Conservation (phyloP, 92 coral and sea anemone species). For the Epizoanthus ramosus region DNA sequence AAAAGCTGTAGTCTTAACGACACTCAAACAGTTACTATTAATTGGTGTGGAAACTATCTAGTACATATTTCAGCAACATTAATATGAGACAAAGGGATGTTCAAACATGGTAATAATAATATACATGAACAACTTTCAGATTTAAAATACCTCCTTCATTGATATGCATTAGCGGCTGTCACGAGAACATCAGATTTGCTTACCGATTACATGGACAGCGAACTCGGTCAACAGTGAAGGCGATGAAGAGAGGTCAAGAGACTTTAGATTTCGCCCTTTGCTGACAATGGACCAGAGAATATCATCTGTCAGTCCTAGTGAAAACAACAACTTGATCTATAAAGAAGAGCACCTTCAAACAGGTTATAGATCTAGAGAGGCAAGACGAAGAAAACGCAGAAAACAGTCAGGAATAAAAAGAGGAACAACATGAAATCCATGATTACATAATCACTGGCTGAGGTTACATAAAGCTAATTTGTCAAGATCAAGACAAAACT, state of each 20-base stretch:
- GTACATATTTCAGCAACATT: too few species aligned
- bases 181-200: not conserved
- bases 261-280: constrained; percentile 75
- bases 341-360: not conserved
- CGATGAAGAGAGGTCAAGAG: constrained; percentile 88
- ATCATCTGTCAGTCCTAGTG: constrained; percentile 89
- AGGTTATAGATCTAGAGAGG: constrained; percentile 10
- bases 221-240: constrained; percentile 84
- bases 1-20: too few species aligned
- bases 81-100: too few species aligned
- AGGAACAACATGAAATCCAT: too few species aligned
- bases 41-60: too few species aligned
- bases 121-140: too few species aligned
- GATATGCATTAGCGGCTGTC: not conserved
- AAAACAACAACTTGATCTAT: not conserved
- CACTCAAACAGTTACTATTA: too few species aligned
- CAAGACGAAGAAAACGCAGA: not conserved
- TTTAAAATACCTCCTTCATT: not conserved
- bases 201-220: constrained; percentile 88
- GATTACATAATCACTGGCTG: too few species aligned
- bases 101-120: too few species aligned
- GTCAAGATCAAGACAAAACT: too few species aligned
- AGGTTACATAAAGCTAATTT: too few species aligned
- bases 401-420: not conserved
- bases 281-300: constrained; percentile 81